Evolutionary conservation across 2,888 invertebrate species (phyloP).

Genomic region (Toxonevra muliebris): DNA sequence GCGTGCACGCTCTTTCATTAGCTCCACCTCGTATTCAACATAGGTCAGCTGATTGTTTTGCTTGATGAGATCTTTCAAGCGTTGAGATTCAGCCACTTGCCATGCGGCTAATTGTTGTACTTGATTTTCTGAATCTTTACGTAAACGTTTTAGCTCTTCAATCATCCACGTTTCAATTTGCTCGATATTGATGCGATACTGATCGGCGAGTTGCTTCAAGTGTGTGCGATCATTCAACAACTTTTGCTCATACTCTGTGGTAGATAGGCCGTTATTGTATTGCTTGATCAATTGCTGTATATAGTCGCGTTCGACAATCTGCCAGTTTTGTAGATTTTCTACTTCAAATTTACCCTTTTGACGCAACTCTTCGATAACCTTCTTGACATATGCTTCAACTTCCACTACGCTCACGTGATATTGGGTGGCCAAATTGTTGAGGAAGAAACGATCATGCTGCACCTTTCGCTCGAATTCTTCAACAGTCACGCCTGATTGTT

Average conservation of each 20-base stretch:
- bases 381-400: conserved; percentile 56
- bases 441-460: conserved; percentile 53
- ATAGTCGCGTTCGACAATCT: conserved; percentile 57
- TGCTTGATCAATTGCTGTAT: conserved; percentile 54
- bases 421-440: conserved; percentile 54
- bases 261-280: conserved; percentile 53
- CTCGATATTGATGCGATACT: conserved; percentile 56
- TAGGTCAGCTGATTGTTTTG: conserved; percentile 56
- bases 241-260: conserved; percentile 54
- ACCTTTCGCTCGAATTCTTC: conserved; percentile 59
- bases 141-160: conserved; percentile 54
- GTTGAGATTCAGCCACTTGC: conserved; percentile 54
- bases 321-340: conserved; percentile 59
- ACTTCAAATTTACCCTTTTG: conserved; percentile 56
- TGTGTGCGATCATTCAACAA: conserved; percentile 57
- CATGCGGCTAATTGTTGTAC: conserved; percentile 53
- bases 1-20: conserved; percentile 53
- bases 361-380: conserved; percentile 57
- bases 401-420: conserved; percentile 58
- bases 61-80: conserved; percentile 53
- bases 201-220: conserved; percentile 56
- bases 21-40: conserved; percentile 56
- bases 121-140: conserved; percentile 49
- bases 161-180: conserved; percentile 62
- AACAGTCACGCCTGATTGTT: conserved; percentile 55